These are phyloP conservation scores for Mustela nigripes DNA, from an alignment of 2,113 vertebrate species.

Conservation along the genomic window DNA sequence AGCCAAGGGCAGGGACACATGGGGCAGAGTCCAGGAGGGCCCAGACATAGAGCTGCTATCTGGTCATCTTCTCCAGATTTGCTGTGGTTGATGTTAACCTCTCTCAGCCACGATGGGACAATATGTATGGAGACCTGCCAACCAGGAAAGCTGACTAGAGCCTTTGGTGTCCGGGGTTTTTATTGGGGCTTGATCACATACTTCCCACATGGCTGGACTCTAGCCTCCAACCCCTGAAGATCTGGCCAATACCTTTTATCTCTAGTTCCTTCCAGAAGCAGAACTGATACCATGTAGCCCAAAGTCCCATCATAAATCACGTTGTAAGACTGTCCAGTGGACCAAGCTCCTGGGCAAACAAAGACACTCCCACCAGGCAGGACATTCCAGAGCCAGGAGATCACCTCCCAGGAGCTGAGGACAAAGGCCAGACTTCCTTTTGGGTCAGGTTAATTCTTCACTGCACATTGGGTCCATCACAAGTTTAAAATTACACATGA, in stretches of 20 bases:
- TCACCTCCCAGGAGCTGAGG: neutral
- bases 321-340: neutral
- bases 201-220: neutral
- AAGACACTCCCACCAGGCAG: neutral
- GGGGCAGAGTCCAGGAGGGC: neutral
- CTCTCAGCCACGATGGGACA: neutral
- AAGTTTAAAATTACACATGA: neutral
- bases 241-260: neutral
- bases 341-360: neutral
- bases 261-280: neutral
- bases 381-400: neutral
- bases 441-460: neutral
- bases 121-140: no score
- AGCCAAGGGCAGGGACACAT: neutral
- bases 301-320: neutral
- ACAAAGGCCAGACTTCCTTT: neutral
- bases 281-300: neutral
- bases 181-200: neutral
- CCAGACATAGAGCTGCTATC: neutral
- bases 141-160: neutral
- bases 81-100: neutral
- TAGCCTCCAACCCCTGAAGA: neutral
- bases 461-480: neutral
- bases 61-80: neutral
- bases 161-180: neutral